Conservation (phyloP, 2,888 invertebrate species). For the Pterostichus madidus region DNA sequence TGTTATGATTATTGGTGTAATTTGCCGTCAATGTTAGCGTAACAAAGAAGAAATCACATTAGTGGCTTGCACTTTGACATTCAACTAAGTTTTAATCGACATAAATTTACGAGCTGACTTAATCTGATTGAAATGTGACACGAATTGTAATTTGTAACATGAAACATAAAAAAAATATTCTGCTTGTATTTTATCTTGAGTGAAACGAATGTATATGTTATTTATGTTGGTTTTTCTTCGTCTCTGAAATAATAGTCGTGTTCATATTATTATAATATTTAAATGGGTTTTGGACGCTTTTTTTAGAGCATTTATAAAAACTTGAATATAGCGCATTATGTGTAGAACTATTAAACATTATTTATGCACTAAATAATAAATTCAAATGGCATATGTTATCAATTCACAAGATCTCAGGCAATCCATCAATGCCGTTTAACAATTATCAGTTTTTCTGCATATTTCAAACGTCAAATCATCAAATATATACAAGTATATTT, state of each 20-base stretch:
- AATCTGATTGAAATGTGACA: conserved; percentile 62
- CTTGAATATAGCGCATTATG: not conserved
- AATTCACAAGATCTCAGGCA: not conserved
- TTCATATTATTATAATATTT: conserved; percentile 21
- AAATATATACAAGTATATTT: no score
- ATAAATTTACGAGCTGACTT: conserved; percentile 58
- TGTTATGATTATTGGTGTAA: conserved; percentile 29
- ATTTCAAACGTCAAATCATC: no score
- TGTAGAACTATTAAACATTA: not conserved
- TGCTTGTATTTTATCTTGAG: conserved; percentile 31
- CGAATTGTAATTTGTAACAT: conserved; percentile 66
- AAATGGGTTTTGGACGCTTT: conserved; percentile 18
- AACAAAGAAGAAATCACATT: conserved; percentile 39
- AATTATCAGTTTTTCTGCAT: no score
- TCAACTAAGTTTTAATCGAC: conserved; percentile 64
- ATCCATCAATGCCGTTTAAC: no score
- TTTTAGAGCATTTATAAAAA: conserved; percentile 12
- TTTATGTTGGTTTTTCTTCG: conserved; percentile 40
- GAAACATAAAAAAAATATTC: conserved; percentile 65
- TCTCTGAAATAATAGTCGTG: conserved; percentile 28
- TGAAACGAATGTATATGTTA: conserved; percentile 34
- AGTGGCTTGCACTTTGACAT: conserved; percentile 62
- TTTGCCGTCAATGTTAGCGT: not conserved
- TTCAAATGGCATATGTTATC: not conserved
- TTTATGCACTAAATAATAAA: not conserved